A percentile compares a stretch with the other conserved stretches of the same genome.
Conservation (phyloP, 37 sponge, comb jelly and placozoan genomes). For the Petrosia ficiformis region DNA sequence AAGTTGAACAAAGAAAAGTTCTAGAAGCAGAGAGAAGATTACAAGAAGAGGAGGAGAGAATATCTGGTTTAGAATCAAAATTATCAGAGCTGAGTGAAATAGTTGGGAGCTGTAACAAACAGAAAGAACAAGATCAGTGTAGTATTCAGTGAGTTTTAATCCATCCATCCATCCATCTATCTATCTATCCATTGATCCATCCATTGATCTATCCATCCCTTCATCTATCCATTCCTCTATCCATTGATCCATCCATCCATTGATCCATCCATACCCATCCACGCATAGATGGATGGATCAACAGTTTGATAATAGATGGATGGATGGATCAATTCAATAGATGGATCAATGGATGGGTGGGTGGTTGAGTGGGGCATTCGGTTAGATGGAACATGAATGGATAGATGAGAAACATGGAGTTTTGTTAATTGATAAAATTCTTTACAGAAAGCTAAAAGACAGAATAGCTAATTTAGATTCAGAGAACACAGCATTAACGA, state of each 20-base stretch:
- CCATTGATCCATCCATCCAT: too few species aligned
- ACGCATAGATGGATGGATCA: too few species aligned
- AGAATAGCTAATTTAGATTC: slow-evolving; percentile 50
- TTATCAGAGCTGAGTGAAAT: slow-evolving; percentile 63
- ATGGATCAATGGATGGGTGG: too few species aligned
- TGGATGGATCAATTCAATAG: not conserved
- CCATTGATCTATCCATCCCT: too few species aligned
- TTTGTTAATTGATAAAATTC: not conserved
- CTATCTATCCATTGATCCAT: too few species aligned
- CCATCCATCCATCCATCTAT: too few species aligned
- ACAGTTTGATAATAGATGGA: too few species aligned
- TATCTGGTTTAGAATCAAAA: slow-evolving; percentile 50
- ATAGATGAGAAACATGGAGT: not conserved
- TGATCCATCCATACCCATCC: too few species aligned
- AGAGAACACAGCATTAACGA: slow-evolving; percentile 59
- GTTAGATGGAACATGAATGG: too few species aligned
- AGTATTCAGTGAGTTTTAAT: slow-evolving; percentile 59
- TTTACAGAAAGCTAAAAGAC: slow-evolving; percentile 49
- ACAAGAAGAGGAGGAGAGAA: slow-evolving; percentile 48
- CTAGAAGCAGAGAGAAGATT: slow-evolving; percentile 47
- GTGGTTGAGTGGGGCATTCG: too few species aligned
- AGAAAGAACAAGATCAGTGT: slow-evolving; percentile 39
- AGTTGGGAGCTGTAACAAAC: slow-evolving; percentile 56
- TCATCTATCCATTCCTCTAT: too few species aligned
- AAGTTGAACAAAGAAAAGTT: slow-evolving; percentile 35